Conservation (phyloP, 2,888 invertebrate species). For the Dryomyza anilis region DNA sequence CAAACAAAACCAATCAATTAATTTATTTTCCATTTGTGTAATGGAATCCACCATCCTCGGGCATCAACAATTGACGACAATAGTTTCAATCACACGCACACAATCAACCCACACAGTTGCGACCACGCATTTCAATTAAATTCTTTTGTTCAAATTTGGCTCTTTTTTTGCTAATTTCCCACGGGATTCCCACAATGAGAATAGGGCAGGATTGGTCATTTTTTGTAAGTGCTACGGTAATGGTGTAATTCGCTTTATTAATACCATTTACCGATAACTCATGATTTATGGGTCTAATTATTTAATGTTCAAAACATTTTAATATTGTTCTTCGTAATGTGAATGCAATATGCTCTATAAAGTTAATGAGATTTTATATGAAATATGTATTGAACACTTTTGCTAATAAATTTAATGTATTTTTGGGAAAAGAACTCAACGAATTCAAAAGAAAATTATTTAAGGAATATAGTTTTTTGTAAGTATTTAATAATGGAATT, state of each 20-base stretch:
- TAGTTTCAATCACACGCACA: background rate
- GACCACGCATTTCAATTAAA: slow-evolving; percentile 14
- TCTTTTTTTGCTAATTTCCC: slow-evolving; percentile 13
- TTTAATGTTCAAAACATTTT: no score
- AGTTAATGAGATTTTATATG: no score
- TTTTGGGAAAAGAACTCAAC: no score
- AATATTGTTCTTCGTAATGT: no score
- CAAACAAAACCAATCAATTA: slow-evolving; percentile 14
- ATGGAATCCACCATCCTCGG: slow-evolving; percentile 5
- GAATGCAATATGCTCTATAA: no score
- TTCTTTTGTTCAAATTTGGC: slow-evolving; percentile 7
- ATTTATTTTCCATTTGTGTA: slow-evolving; percentile 20
- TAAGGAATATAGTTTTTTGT: no score
- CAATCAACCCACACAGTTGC: background rate
- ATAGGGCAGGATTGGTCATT: no score
- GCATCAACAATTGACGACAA: background rate
- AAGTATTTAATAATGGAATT: no score
- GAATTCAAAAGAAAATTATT: no score
- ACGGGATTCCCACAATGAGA: no score
- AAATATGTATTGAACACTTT: no score
- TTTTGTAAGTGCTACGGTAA: background rate
- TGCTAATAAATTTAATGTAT: no score
- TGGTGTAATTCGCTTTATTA: background rate
- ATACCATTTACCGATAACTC: background rate
- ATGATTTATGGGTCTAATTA: background rate